A percentile compares a stretch with the other conserved stretches of the same genome.
These are phyloP conservation scores for Nudaria mundana DNA, from an alignment of 2,888 invertebrate genomes.

Conservation along the genomic window DNA sequence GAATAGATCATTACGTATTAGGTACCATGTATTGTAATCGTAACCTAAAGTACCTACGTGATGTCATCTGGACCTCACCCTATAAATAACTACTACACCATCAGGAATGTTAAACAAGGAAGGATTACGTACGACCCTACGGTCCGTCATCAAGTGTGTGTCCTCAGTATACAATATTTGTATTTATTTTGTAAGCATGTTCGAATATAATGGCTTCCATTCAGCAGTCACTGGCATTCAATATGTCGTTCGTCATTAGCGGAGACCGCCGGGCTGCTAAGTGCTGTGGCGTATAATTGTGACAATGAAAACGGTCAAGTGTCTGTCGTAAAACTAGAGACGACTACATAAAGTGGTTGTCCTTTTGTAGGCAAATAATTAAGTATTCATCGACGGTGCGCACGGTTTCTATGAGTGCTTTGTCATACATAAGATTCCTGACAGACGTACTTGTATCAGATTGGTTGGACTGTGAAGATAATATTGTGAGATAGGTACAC, in stretches of 20 bases:
- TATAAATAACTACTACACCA: no score
- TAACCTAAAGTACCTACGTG: no score
- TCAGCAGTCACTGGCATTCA: slow-evolving; percentile 41
- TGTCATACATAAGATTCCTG: slow-evolving; percentile 33
- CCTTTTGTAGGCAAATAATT: slow-evolving; percentile 68
- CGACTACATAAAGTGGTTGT: slow-evolving; percentile 61
- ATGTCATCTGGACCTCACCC: no score
- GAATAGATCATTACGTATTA: no score
- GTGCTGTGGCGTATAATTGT: slow-evolving; percentile 50
- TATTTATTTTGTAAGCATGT: slow-evolving; percentile 34
- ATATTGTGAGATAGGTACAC: slow-evolving; percentile 7
- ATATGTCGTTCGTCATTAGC: slow-evolving; percentile 37
- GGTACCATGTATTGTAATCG: no score
- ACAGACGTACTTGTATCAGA: slow-evolving; percentile 19
- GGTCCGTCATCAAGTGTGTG: slow-evolving; percentile 21
- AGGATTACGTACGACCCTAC: no score
- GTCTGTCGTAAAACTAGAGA: slow-evolving; percentile 72
- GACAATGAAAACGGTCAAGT: slow-evolving; percentile 70
- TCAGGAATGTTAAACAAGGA: no score
- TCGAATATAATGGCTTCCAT: slow-evolving; percentile 45
- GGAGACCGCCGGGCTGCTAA: slow-evolving; percentile 40
- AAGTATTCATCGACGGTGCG: slow-evolving; percentile 59
- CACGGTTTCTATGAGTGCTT: slow-evolving; percentile 46
- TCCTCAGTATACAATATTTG: slow-evolving; percentile 33
- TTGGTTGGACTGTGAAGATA: slow-evolving; percentile 12